phyloP scores from a whole-genome alignment of 2,113 vertebrate genomes.

The Hippopotamus amphibius region DNA sequence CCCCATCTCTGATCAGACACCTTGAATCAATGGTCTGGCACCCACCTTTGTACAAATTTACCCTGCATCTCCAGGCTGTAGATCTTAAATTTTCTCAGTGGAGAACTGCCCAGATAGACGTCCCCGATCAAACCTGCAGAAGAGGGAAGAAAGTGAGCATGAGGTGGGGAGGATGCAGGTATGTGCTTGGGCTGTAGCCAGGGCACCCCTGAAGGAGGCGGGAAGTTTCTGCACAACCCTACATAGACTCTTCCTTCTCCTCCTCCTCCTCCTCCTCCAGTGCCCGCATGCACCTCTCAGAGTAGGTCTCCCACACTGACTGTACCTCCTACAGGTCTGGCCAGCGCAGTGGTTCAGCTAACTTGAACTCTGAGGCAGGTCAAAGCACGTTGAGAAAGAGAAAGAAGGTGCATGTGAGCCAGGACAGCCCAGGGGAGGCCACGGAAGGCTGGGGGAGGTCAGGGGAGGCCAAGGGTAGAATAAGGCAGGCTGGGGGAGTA shows the following conservation, averaged over 20 bases:
- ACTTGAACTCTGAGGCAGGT: neutral
- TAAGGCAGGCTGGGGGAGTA: too few species aligned
- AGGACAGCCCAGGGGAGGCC: neutral
- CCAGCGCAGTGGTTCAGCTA: neutral
- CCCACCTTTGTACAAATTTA: constrained; percentile 84
- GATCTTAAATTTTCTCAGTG: constrained; percentile 88
- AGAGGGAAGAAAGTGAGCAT: constrained; percentile 63
- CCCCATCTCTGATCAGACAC: too few species aligned
- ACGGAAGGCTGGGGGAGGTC: too few species aligned
- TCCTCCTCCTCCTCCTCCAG: neutral
- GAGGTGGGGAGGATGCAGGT: neutral
- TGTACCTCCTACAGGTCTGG: neutral
- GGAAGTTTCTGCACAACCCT: neutral
- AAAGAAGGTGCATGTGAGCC: neutral
- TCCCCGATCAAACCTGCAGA: constrained; percentile 87
- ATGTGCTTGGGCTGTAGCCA: neutral
- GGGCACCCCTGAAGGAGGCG: neutral
- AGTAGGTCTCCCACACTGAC: too few species aligned
- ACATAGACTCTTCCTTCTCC: neutral
- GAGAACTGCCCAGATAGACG: constrained; percentile 85
- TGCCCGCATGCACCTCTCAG: neutral
- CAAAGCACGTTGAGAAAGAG: neutral
- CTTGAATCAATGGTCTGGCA: neutral
- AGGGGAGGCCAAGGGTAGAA: neutral
- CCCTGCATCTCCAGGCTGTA: constrained; percentile 88